phyloP scores from a whole-genome alignment of 2,113 vertebrate species.

The Mystacornis crossleyi region DNA sequence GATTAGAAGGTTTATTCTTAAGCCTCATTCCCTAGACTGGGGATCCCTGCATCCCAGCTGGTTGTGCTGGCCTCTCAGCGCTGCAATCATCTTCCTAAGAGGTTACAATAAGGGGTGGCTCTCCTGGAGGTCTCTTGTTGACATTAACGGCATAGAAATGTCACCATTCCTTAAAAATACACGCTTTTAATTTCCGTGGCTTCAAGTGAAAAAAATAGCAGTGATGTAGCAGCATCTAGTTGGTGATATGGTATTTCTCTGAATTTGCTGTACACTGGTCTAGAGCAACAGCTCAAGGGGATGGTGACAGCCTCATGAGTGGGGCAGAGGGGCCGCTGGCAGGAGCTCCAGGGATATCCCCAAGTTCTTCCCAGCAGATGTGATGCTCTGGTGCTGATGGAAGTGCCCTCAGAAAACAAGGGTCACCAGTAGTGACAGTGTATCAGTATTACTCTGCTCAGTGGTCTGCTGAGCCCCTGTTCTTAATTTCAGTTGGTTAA shows the following conservation, averaged over 20 bases:
- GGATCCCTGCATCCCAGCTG: neutral
- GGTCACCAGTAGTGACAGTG: neutral
- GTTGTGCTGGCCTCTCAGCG: neutral
- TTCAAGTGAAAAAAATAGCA: neutral
- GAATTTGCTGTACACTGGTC: neutral
- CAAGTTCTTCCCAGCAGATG: rapidly evolving
- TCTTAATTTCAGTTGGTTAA: neutral
- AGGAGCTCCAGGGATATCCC: neutral
- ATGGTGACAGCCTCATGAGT: rapidly evolving
- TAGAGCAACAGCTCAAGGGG: neutral
- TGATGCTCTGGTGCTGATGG: too few relatives aligned
- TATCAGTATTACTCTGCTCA: rapidly evolving
- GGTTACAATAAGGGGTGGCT: neutral
- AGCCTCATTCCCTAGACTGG: neutral
- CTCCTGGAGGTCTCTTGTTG: rapidly evolving
- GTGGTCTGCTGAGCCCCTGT: neutral
- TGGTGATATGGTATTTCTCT: neutral
- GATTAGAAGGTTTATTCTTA: neutral
- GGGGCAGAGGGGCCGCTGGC: rapidly evolving
- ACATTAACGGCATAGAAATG: rapidly evolving
- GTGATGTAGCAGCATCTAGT: neutral
- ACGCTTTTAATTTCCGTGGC: neutral
- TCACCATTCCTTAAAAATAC: neutral
- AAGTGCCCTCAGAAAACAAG: neutral
- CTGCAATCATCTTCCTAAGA: neutral